Conservation (phyloP, 2,113 vertebrate genomes). For the Lophura nycthemera region DNA sequence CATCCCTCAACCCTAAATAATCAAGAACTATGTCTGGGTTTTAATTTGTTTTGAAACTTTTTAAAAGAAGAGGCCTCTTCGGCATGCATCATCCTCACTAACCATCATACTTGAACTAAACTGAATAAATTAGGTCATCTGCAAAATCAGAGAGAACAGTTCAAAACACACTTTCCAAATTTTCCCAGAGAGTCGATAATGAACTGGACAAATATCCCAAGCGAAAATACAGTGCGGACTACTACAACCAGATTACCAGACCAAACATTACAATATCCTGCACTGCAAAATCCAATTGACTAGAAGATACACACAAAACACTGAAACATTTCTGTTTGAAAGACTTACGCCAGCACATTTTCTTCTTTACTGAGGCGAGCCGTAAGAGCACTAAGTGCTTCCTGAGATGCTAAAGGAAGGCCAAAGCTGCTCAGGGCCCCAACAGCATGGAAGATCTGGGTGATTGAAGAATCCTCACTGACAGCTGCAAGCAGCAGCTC, state of each 20-base stretch:
- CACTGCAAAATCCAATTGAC: not conserved
- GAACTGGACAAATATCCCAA: not conserved
- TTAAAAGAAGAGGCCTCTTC: not conserved
- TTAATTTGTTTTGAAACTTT: not conserved
- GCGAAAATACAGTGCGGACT: not conserved
- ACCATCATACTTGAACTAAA: not conserved
- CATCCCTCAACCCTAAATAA: not conserved
- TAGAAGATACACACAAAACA: not conserved
- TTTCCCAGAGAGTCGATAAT: not conserved
- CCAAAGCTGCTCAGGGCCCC: slow-evolving; percentile 90
- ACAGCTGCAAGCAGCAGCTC: slow-evolving; percentile 92
- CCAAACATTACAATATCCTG: not conserved
- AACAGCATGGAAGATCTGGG: slow-evolving; percentile 92
- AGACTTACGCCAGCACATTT: slow-evolving; percentile 91
- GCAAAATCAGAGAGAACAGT: not conserved
- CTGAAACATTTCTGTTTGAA: not conserved
- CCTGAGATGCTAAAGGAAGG: slow-evolving; percentile 92
- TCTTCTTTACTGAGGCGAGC: slow-evolving; percentile 94
- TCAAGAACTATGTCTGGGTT: rapidly evolving
- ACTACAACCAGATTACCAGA: not conserved
- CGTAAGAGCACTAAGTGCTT: slow-evolving; percentile 88
- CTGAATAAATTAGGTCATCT: not conserved
- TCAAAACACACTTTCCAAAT: rapidly evolving
- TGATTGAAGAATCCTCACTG: slow-evolving; percentile 92
- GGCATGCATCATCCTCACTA: not conserved